Evolutionary conservation across 2,113 vertebrate species (phyloP), one percentile per base, ranked within the genome.

Genomic region (Entomyzon cyanotis): DNA sequence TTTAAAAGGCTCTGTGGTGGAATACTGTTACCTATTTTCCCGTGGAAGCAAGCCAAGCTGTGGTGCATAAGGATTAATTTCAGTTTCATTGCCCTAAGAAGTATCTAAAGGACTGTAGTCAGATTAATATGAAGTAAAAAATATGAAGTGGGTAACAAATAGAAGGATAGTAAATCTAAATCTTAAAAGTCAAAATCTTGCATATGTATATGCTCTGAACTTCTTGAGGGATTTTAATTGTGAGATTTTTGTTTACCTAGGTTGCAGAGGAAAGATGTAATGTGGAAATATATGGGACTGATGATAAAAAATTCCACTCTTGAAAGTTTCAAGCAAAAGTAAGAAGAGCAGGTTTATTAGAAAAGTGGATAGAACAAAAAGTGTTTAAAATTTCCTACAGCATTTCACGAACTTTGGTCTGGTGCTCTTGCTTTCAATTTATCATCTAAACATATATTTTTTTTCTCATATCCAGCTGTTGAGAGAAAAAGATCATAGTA

Each of bases 401-500:
- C 28, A 49, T 75, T 91, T 82, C 53, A n/a, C 39, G 11, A 83
- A 91, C 49, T 79, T 74, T 79, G 19, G 23, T 30, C 37, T 75
- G 20, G 25, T 93, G 22, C 22, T 93, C n/a, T 84, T 96, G 19
- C 67, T 91, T 95, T 91, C 62, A 58, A 30, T 92, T 91, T 93
- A 82, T 85, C 77, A 89, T 89, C 56, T 82, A 78, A 91, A 58
- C 37, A n/a, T 65, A 5, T 71, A 55, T 95, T 63, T 53, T 87
- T 53, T 87, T 91, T 52, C 58, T 95, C 77, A 71, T 64, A 84
- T 37, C 31, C 53, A 95, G 70, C 49, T 91, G 56, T 84, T 87
- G 81, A 73, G 76, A 87, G 64, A 71, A 89, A 87, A 87, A 76
- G 62, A 89, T 93, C 89, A 85, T 53, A 77, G 78, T 39, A 89